A percentile compares a stretch with the other conserved stretches of the same genome.
These are phyloP conservation scores for Vidua macroura DNA, from an alignment of 2,113 vertebrate genomes.

Conservation along the genomic window DNA sequence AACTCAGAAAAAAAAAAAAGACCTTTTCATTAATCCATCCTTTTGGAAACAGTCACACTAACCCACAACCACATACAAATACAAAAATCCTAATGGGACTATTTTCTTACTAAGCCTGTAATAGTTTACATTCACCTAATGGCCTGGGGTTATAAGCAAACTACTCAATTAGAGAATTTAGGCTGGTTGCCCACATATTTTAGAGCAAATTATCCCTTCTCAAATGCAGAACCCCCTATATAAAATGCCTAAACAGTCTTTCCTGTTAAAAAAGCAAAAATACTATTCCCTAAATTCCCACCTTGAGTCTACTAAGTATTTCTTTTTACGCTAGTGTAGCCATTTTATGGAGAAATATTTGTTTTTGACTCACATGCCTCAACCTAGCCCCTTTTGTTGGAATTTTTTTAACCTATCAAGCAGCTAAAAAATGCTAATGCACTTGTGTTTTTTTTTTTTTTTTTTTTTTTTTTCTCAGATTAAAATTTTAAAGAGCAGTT, in stretches of 20 bases:
- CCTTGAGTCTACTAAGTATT: slow-evolving; percentile 72
- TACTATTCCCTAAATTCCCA: slow-evolving; percentile 76
- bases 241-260: slow-evolving; percentile 78
- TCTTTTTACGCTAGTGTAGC: slow-evolving; percentile 59
- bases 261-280: slow-evolving; percentile 73
- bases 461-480: not conserved
- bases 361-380: slow-evolving; percentile 66
- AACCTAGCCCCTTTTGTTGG: slow-evolving; percentile 58
- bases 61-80: slow-evolving; percentile 73
- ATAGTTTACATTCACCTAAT: slow-evolving; percentile 83
- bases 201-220: slow-evolving; percentile 80
- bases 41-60: slow-evolving; percentile 75
- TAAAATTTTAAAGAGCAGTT: slow-evolving; percentile 30
- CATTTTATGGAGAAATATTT: slow-evolving; percentile 74
- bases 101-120: slow-evolving; percentile 80
- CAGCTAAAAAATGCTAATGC: slow-evolving; percentile 53
- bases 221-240: slow-evolving; percentile 77
- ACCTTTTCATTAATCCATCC: slow-evolving; percentile 74
- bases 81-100: slow-evolving; percentile 82
- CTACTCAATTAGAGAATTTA: slow-evolving; percentile 84
- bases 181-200: slow-evolving; percentile 82
- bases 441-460: not conserved
- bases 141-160: slow-evolving; percentile 81
- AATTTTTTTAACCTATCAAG: slow-evolving; percentile 58
- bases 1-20: slow-evolving; percentile 55